Percentiles rank a stretch among this genome's conserved stretches.
These are phyloP conservation scores for Drosophila neoperkinsi DNA, from an alignment of 2,888 invertebrate genomes.

Conservation along the genomic window DNA sequence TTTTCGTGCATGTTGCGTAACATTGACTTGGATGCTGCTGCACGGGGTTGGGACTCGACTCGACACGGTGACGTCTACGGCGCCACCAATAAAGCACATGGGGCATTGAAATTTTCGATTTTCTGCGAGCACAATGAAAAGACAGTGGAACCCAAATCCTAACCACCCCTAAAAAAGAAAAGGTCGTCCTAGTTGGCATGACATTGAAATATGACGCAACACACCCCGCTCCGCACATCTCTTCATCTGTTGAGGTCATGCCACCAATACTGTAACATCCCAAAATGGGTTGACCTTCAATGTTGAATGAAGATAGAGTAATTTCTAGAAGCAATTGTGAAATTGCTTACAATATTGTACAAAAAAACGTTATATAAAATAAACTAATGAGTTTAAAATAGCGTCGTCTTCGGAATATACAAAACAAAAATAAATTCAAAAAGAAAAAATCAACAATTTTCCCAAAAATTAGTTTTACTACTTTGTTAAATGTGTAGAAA, in stretches of 20 bases:
- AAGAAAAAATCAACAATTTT: not conserved
- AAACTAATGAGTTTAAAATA: not conserved
- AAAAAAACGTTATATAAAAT: not conserved
- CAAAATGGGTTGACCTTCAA: slow-evolving; percentile 16
- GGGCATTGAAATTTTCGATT: slow-evolving; percentile 69
- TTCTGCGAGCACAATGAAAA: slow-evolving; percentile 41
- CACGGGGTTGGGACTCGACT: slow-evolving; percentile 23
- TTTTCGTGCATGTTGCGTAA: slow-evolving; percentile 68
- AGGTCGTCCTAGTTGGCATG: slow-evolving; percentile 45
- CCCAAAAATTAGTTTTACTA: not conserved
- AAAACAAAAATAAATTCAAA: not conserved
- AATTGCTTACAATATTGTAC: not conserved
- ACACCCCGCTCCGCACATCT: slow-evolving; percentile 23
- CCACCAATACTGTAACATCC: slow-evolving; percentile 27
- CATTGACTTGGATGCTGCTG: slow-evolving; percentile 64
- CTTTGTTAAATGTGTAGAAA: not conserved
- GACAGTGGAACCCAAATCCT: slow-evolving; percentile 14
- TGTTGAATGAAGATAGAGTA: not conserved
- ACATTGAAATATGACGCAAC: slow-evolving; percentile 73
- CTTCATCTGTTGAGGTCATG: slow-evolving; percentile 57
- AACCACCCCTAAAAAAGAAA: not conserved
- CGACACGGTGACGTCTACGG: slow-evolving; percentile 35
- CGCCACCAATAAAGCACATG: slow-evolving; percentile 47
- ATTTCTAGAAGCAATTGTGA: slow-evolving; percentile 15
- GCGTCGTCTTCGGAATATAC: not conserved